Evolutionary conservation across 2,113 vertebrate genomes (phyloP), one percentile per base, ranked within the genome.

Genomic region (Chiloscyllium plagiosum): DNA sequence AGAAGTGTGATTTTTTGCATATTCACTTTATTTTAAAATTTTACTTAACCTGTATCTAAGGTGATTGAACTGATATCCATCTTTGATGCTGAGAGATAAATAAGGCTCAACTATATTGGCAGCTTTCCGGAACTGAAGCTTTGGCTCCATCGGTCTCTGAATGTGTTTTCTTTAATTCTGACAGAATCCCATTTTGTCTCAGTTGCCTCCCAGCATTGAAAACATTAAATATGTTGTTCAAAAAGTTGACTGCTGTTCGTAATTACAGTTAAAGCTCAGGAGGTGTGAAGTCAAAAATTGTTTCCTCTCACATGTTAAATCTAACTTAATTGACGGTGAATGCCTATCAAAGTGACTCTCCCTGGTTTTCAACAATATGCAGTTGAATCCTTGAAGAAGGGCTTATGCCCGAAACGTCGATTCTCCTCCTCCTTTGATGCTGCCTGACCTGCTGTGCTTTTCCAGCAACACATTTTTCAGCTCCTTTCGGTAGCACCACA

Each of bases 241-340:
- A 65, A 37, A 29, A 65, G 29, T 92, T n/a, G 61, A 92, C 33
- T 37, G 33, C 15, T 93, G 20, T 93, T 1, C 61, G 37, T 66
- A 33, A 93, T 15, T 42, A 20, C 19, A 66, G 89, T 8, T 33
- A 66, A 37, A 10, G 33, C 89, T 37, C 61, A 66, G 89, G 20
- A 66, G 89, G 89, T 66, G 33, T 66, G 89, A 93, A 66, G 33
- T 61, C 89, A 93, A 66, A 90, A 93, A 37, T 29, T n/a, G 87
- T 65, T n/a, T 65, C 12, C 56, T 65, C 87, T 65, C 56, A 93
- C 33, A 66, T 5, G 4, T 93, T 22, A 37, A 7, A 19, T 17
- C 33, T 92, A 37, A 17, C 17, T 92, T 33, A 17, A 22, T 66
- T 37, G 29, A 5, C 2, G 4, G 89, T n/a, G 33, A 22, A 12